Percentiles rank a stretch among this genome's conserved stretches.
These are phyloP conservation scores for Papilio polytes DNA, from an alignment of 1,140 invertebrate genomes.

Conservation along the genomic window DNA sequence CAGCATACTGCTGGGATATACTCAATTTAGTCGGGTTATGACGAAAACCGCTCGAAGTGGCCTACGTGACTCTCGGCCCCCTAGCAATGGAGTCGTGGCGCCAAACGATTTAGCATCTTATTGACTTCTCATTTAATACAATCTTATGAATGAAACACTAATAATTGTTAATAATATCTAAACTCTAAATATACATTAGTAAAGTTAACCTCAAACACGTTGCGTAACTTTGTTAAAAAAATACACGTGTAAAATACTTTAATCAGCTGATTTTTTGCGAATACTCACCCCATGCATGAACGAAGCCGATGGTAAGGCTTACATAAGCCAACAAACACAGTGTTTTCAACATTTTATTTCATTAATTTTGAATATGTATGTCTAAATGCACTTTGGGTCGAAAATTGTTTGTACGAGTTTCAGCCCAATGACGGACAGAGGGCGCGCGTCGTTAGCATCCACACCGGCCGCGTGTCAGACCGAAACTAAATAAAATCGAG, in stretches of 20 bases:
- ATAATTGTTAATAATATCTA: background rate
- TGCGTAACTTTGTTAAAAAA: slow-evolving; percentile 61
- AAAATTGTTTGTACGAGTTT: slow-evolving; percentile 68
- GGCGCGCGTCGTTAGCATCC: slow-evolving; percentile 63
- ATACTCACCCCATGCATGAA: slow-evolving; percentile 76
- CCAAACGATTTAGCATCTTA: slow-evolving; percentile 75
- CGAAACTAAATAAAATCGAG: slow-evolving; percentile 69
- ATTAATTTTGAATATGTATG: slow-evolving; percentile 61
- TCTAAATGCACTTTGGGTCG: slow-evolving; percentile 73
- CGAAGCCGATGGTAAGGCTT: slow-evolving; percentile 57
- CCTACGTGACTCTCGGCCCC: slow-evolving; percentile 78
- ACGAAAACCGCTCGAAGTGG: slow-evolving; percentile 65
- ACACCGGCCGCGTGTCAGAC: slow-evolving; percentile 63
- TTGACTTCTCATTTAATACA: slow-evolving; percentile 54
- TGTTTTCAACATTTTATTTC: slow-evolving; percentile 74
- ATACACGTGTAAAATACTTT: slow-evolving; percentile 70
- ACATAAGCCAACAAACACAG: slow-evolving; percentile 66
- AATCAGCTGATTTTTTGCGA: slow-evolving; percentile 72
- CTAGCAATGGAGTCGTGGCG: slow-evolving; percentile 73
- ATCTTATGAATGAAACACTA: slow-evolving; percentile 25
- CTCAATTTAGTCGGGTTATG: slow-evolving; percentile 61
- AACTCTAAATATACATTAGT: slow-evolving; percentile 18
- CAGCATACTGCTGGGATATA: background rate
- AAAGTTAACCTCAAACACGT: slow-evolving; percentile 46
- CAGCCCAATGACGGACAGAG: slow-evolving; percentile 63